phyloP scores from a whole-genome alignment of 37 sponge, comb jelly and placozoan species.

The Dysidea cf. avara region DNA sequence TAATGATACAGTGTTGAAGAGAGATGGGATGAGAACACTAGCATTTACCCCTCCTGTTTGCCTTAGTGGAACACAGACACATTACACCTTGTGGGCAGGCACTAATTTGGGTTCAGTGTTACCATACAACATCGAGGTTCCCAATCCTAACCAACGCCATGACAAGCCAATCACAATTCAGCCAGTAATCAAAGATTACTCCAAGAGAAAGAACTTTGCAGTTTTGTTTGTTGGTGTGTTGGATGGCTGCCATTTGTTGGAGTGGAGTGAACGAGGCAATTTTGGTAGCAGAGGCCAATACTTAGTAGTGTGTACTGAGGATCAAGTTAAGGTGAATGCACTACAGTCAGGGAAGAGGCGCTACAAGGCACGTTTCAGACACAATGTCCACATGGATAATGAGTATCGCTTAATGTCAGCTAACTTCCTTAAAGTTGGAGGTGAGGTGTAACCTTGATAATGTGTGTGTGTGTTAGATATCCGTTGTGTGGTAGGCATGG shows the following conservation, averaged over 20 bases:
- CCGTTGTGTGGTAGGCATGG: conserved; percentile 3
- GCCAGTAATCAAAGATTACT: conserved; percentile 55
- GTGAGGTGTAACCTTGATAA: conserved; percentile 26
- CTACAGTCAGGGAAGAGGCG: conserved; percentile 53
- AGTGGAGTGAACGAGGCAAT: conserved; percentile 50
- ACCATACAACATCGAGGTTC: conserved; percentile 65
- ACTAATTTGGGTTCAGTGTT: conserved; percentile 68
- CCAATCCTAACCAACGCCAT: conserved; percentile 31
- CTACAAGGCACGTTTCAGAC: conserved; percentile 50
- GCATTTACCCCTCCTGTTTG: conserved; percentile 66
- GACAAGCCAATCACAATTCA: conserved; percentile 5
- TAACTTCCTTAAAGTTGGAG: conserved; percentile 59
- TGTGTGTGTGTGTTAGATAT: neutral
- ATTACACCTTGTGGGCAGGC: conserved; percentile 38
- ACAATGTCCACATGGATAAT: conserved; percentile 41
- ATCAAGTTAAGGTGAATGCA: conserved; percentile 43
- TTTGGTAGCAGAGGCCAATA: conserved; percentile 55
- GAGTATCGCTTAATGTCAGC: conserved; percentile 67
- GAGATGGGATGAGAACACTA: conserved; percentile 50
- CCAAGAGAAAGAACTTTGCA: conserved; percentile 53
- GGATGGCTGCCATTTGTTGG: conserved; percentile 62
- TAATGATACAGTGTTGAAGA: conserved; percentile 13
- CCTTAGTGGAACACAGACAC: conserved; percentile 36
- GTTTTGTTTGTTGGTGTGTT: conserved; percentile 61
- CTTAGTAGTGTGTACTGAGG: conserved; percentile 67